These are phyloP conservation scores for Ophion slaviceki DNA, from an alignment of 2,888 invertebrate genomes.

Conservation along the genomic window DNA sequence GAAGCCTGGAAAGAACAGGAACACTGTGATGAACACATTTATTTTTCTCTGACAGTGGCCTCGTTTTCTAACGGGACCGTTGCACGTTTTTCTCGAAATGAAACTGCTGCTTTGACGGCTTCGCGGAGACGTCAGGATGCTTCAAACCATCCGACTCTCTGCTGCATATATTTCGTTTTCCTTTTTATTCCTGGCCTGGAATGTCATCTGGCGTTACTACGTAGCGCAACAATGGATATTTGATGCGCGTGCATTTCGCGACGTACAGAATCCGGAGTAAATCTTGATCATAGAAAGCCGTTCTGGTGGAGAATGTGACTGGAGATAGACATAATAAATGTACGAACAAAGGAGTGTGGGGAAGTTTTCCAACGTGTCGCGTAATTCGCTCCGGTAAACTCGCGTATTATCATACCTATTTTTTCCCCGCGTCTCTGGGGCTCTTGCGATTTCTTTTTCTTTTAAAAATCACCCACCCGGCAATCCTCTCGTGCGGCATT, in stretches of 20 bases:
- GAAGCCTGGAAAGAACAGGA: not conserved
- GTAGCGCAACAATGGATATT: slow-evolving; percentile 25
- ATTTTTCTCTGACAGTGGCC: not conserved
- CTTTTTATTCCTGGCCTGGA: slow-evolving; percentile 21
- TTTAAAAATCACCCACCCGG: not conserved
- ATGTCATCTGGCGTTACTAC: slow-evolving; percentile 4
- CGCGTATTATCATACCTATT: slow-evolving; percentile 2
- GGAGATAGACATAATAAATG: slow-evolving; percentile 12
- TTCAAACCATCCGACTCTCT: not conserved
- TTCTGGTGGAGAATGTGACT: not conserved
- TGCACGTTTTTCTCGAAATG: slow-evolving; percentile 2
- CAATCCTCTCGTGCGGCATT: slow-evolving; percentile 39
- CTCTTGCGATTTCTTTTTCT: slow-evolving; percentile 12
- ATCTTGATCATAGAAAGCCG: slow-evolving; percentile 32
- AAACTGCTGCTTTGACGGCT: slow-evolving; percentile 2
- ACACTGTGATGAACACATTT: slow-evolving; percentile 4
- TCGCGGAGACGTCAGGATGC: not conserved
- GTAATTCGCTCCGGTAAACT: slow-evolving; percentile 25
- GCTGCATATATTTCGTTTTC: not conserved
- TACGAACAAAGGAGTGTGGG: not conserved
- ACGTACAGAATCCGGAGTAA: slow-evolving; percentile 6
- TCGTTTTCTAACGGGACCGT: not conserved
- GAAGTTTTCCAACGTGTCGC: slow-evolving; percentile 36
- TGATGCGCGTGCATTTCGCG: slow-evolving; percentile 23
- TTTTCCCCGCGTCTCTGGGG: not conserved